Evolutionary conservation across 2,797 vertebrate genomes (phyloP).

Genomic region (Gallinago solitaria): DNA sequence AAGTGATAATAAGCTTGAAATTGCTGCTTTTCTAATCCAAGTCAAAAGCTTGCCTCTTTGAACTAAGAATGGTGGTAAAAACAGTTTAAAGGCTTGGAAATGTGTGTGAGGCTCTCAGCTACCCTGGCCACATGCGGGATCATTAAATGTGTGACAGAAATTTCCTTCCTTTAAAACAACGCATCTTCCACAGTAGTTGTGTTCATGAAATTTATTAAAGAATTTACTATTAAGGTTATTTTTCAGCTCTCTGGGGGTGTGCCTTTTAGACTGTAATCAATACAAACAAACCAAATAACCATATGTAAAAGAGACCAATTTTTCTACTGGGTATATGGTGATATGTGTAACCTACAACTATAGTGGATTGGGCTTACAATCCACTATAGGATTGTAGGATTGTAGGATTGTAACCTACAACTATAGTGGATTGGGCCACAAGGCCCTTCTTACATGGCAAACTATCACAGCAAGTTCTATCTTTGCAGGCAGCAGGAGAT

Average conservation of each 20-base stretch:
- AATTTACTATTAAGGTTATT: neutral
- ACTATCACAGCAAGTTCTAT: neutral
- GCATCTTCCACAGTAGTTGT: neutral
- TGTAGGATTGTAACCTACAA: neutral
- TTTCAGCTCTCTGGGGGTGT: neutral
- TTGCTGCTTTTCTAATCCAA: neutral
- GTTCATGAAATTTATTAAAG: neutral
- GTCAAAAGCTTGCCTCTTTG: neutral
- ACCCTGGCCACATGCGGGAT: neutral
- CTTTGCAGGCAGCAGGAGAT: neutral
- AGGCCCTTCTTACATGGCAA: neutral
- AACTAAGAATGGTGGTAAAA: neutral
- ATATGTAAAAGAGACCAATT: neutral
- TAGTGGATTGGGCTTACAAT: neutral
- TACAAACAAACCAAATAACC: neutral
- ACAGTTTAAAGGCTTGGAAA: neutral
- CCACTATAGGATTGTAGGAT: too few relatives aligned
- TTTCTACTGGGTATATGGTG: neutral
- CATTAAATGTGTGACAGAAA: neutral
- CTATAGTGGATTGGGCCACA: neutral
- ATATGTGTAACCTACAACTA: neutral
- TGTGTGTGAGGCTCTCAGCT: neutral
- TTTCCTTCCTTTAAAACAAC: neutral
- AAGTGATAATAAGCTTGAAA: constrained; percentile 14
- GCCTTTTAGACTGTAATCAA: neutral